Conservation (phyloP, 2,888 invertebrate species). For the Hetaerina titia region DNA sequence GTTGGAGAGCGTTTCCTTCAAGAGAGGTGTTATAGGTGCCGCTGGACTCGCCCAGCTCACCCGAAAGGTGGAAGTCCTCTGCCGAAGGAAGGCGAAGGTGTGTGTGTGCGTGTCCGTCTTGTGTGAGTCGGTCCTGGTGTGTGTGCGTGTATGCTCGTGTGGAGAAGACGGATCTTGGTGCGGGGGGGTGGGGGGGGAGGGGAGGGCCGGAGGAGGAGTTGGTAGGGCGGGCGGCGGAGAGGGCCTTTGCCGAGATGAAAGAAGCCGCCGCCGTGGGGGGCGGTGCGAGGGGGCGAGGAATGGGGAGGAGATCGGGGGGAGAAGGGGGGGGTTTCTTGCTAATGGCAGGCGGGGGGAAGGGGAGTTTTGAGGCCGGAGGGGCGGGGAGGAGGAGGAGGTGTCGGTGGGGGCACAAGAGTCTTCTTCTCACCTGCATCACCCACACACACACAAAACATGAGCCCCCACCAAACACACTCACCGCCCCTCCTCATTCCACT, state of each 20-base stretch:
- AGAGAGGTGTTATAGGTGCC: neutral
- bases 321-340: slow-evolving; percentile 63
- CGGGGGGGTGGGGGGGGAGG: neutral
- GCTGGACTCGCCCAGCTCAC: no score
- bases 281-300: slow-evolving; percentile 40
- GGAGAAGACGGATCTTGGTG: neutral
- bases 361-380: slow-evolving; percentile 68
- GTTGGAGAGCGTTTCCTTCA: neutral
- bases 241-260: slow-evolving; percentile 59
- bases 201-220: neutral
- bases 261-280: slow-evolving; percentile 66
- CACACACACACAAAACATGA: slow-evolving; percentile 70
- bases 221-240: neutral
- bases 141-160: neutral
- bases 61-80: no score
- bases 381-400: neutral
- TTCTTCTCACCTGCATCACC: slow-evolving; percentile 67
- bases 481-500: slow-evolving; percentile 71
- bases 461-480: slow-evolving; percentile 71
- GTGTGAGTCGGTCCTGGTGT: neutral
- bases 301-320: neutral
- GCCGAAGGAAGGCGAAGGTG: no score
- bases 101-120: no score
- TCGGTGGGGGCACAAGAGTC: slow-evolving; percentile 39
- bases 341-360: slow-evolving; percentile 63